A percentile compares a stretch with the other conserved stretches of the same genome.
Evolutionary conservation across 2,888 invertebrate species (phyloP).

Genomic region (Harmothoe impar): DNA sequence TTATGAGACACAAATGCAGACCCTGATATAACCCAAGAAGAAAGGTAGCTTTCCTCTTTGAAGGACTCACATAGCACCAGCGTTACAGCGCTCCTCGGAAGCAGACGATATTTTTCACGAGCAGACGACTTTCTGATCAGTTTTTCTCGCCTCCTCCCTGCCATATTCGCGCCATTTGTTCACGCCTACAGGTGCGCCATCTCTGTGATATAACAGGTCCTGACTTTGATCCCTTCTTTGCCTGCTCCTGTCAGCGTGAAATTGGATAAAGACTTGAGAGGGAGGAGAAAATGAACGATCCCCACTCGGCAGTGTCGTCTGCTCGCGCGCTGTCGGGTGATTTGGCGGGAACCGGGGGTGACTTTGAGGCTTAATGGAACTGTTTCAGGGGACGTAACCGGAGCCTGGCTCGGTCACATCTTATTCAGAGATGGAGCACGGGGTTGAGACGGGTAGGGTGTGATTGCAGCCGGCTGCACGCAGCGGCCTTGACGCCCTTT

Average conservation of each 20-base stretch:
- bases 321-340: background rate
- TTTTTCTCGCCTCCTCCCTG: background rate
- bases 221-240: constrained; percentile 42
- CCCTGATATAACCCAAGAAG: too few relatives aligned
- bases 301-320: background rate
- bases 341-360: constrained; percentile 40
- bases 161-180: constrained; percentile 40
- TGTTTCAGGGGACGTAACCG: constrained; percentile 35
- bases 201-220: background rate
- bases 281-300: constrained; percentile 25
- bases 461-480: constrained; percentile 6
- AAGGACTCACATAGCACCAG: background rate
- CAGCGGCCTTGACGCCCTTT: background rate
- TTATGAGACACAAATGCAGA: too few relatives aligned
- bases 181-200: constrained; percentile 38
- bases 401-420: constrained; percentile 20
- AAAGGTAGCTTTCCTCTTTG: background rate
- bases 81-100: background rate
- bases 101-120: background rate
- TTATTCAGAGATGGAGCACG: background rate
- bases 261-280: constrained; percentile 50
- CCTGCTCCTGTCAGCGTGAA: constrained; percentile 29
- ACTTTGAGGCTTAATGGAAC: constrained; percentile 56
- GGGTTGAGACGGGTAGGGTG: background rate
- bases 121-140: background rate